A percentile compares a stretch with the other conserved stretches of the same genome.
Evolutionary conservation across 2,888 invertebrate species (phyloP).

Genomic region (Ferdinandea cuprea): DNA sequence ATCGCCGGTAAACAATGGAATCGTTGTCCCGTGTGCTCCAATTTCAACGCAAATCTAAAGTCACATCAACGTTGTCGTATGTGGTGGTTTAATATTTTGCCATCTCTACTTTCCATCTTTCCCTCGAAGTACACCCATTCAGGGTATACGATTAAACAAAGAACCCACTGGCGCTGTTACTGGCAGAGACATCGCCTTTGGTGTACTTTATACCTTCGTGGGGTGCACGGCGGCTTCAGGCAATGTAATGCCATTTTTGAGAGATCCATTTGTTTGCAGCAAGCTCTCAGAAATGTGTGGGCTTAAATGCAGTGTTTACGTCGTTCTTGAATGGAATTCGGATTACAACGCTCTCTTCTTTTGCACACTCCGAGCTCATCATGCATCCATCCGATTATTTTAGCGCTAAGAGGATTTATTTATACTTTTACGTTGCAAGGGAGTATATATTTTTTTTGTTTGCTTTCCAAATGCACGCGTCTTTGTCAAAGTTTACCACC

Average conservation of each 20-base stretch:
- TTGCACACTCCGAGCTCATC: neutral
- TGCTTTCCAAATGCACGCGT: too few species aligned
- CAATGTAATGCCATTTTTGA: slow-evolving; percentile 16
- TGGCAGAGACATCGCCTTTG: neutral
- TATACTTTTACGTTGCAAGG: neutral
- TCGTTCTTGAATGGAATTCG: slow-evolving; percentile 14
- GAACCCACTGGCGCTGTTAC: neutral
- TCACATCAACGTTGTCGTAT: too few species aligned
- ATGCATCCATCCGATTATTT: neutral
- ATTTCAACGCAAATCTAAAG: too few species aligned
- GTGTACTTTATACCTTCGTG: neutral
- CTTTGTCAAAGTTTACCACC: too few species aligned
- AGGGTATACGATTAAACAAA: neutral
- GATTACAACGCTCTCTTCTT: slow-evolving; percentile 19
- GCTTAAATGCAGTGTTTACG: slow-evolving; percentile 25
- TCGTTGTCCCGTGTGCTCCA: too few species aligned
- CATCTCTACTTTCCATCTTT: too few species aligned
- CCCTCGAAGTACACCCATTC: too few species aligned
- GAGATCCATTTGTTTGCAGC: slow-evolving; percentile 25
- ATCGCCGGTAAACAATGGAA: too few species aligned
- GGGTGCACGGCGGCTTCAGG: neutral
- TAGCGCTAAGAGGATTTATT: neutral
- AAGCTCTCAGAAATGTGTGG: slow-evolving; percentile 26
- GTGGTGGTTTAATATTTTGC: too few species aligned
- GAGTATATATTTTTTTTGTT: neutral